Base-by-base conservation (phyloP, 2,888 invertebrate genomes). In the Pristionchus japonicus region DNA sequence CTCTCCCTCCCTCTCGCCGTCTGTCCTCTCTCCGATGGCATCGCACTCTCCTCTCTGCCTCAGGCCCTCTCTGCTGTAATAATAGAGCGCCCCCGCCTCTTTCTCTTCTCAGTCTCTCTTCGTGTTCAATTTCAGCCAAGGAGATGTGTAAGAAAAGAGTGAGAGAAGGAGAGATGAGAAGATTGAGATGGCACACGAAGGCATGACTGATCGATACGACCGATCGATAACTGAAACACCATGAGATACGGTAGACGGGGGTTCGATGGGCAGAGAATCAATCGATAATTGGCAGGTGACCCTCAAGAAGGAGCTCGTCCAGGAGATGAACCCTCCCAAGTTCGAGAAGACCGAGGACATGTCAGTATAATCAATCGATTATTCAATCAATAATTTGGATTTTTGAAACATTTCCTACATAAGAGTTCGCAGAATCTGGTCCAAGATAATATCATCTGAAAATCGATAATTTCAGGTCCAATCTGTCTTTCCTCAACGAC, bases 401-500 rank as follows among this genome's bases (percentile, higher is more conserved):
- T 43, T 3, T 43, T 43, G 17, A n/a, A 47, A n/a, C 31, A 37
- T 17, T 82, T 34, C 15, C 82, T 27, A 47, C 34, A 31, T 11
- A 23, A 82, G 15, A 47, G 15, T 82, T 1, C 9, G 27, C 17
- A 47, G 4, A 34, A 7, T 11, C 3, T 40, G 15, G 47, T 9
- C 15, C 23, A n/a, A 31, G 52, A 47, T 2, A 31, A 49, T 49
- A 40, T 40, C 40, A 37, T 40, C 23, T 43, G 40, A 40, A 40
- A 43, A 77, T 43, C n/a, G 13, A 61, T 61, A 27, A 2, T n/a
- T 64, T 2, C 70, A 86, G 86, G 86, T 94, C 94, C 90, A 98
- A 98, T 96, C 97, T 98, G 97, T 98, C 98, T 96, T 98, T 98
- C 96, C 97, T 98, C 96, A 98, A 98, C 96, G 98, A 98, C 96